phyloP scores from a whole-genome alignment of 2,113 vertebrate genomes.

The Onychostruthus taczanowskii region DNA sequence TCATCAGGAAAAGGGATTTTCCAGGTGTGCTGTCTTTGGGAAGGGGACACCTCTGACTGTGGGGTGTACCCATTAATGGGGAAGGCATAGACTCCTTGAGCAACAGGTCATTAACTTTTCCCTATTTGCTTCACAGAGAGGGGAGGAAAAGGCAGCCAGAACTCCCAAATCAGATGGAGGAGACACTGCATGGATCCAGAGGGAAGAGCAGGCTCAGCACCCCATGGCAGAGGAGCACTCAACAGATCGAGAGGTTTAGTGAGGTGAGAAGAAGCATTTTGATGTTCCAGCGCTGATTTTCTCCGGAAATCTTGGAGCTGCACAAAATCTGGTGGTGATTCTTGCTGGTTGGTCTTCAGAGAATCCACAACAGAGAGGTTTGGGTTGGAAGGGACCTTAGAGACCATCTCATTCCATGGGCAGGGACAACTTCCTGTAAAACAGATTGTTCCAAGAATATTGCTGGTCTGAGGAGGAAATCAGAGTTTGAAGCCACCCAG shows the following conservation, averaged over 20 bases:
- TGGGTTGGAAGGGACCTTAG: neutral
- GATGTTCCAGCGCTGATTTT: neutral
- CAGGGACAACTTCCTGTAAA: neutral
- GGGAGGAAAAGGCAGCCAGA: neutral
- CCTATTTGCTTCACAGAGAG: neutral
- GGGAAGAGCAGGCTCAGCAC: neutral
- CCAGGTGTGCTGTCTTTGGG: fast-evolving
- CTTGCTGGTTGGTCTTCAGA: neutral
- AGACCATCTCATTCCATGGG: neutral
- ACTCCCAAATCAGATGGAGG: fast-evolving
- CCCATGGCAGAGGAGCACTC: neutral
- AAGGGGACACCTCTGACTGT: fast-evolving
- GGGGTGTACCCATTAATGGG: neutral
- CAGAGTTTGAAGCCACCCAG: neutral
- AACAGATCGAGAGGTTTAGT: fast-evolving
- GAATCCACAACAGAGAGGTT: neutral
- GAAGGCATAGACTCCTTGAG: neutral
- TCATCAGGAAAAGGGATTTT: neutral
- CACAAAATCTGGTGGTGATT: neutral
- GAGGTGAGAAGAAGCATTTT: neutral
- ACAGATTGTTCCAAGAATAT: neutral
- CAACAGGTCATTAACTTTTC: neutral
- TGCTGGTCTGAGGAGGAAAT: neutral
- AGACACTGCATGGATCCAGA: neutral
- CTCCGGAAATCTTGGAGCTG: neutral